Base-by-base conservation (phyloP, 2,113 vertebrate genomes). In the Pachyramphus minor region DNA sequence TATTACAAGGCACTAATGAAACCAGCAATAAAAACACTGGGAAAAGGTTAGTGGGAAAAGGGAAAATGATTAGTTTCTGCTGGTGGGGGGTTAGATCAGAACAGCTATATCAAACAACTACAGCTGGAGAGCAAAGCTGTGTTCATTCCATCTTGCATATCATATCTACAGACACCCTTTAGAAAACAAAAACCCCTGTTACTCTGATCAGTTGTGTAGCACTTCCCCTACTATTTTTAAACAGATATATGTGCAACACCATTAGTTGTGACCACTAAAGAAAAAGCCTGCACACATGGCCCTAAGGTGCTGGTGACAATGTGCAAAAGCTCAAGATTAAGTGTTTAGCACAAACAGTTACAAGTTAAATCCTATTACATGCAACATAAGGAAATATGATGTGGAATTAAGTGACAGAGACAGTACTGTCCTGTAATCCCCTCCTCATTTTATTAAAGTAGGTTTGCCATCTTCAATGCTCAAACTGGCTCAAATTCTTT, bases 71-170 rank as follows among this genome's bases (percentile, higher is more conserved):
- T 56, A 86, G 24, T 44, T 86, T 18, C 14, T 90, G 15, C 37
- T 66, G 30, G n/a, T 66, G 18, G 20, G 1, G 0, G 0, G 15
- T 50, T 33, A 66, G n/a, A 86, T 55, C 28, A 58, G 22, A 79
- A 41, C 21, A 82, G n/a, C 23, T 56, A 0, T 13, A 67, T 19
- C 28, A 14, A 2, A 55, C 19, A 60, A 15, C 19, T 27, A 41
- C 18, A 88, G 55, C 11, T 30, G 8, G 37, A 68, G 21, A 89
- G 23, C 45, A 55, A 76, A 79, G 41, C 14, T 42, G 11, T 6
- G 21, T 24, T 73, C 7, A 33, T 20, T 63, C 28, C 28, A 24
- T 33, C 28, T 42, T 19, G 3, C 23, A 74, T 21, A 45, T 22
- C 27, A 14, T 12, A 42, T 17, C 42, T 85, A 55, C 21, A 74